phyloP scores from a whole-genome alignment of 1,140 invertebrate species.

The Lepidurus packardi region DNA sequence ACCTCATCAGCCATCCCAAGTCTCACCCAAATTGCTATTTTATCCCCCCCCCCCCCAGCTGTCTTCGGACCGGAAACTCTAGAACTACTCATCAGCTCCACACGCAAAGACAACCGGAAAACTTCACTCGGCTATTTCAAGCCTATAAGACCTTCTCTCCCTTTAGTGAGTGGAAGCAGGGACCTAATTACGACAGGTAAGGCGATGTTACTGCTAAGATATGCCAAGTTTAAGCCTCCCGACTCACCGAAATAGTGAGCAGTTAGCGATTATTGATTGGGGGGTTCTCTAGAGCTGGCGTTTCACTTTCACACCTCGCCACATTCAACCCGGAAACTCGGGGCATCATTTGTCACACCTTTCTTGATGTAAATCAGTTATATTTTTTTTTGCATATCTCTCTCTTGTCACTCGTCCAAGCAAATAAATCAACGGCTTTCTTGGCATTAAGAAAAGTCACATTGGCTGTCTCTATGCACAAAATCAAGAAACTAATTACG shows the following conservation, averaged over 20 bases:
- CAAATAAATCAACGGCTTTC: constrained; percentile 11
- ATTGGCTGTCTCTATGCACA: background rate
- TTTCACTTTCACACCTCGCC: constrained; percentile 17
- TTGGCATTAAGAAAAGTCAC: background rate
- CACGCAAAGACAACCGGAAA: too few relatives aligned
- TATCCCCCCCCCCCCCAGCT: too few relatives aligned
- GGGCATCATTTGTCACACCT: constrained; percentile 20
- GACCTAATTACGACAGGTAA: background rate
- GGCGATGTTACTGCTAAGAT: background rate
- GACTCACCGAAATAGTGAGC: background rate
- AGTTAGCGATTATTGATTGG: constrained; percentile 19
- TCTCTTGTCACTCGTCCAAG: constrained; percentile 3
- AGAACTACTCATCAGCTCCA: background rate
- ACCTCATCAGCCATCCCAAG: constrained; percentile 7
- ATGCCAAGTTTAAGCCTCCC: background rate
- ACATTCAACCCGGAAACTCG: constrained; percentile 17
- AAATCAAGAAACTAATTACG: constrained; percentile 5
- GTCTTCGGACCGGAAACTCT: background rate
- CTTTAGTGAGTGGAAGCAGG: too few relatives aligned
- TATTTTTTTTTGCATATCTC: background rate
- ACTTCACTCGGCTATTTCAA: too few relatives aligned
- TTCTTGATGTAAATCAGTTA: background rate
- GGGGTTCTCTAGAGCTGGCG: background rate
- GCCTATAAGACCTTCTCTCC: too few relatives aligned
- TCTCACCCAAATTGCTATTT: background rate